These are phyloP conservation scores for Coenonympha glycerion DNA, from an alignment of 2,888 invertebrate genomes.

Conservation along the genomic window DNA sequence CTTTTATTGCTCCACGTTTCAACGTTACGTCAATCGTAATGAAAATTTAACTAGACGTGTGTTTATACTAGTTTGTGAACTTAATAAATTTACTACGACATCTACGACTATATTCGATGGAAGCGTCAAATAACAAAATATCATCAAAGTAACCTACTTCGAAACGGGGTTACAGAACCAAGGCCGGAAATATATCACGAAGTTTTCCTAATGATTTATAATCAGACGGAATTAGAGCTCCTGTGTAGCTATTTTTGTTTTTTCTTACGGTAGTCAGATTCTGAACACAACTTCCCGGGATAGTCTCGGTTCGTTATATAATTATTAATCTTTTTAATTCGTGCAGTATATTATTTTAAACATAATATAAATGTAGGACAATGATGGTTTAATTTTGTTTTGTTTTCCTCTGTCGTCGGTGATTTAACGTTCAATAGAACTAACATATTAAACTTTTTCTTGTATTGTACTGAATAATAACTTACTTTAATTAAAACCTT, in stretches of 20 bases:
- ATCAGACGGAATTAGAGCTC: conserved; percentile 1
- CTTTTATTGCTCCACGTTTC: conserved; percentile 30
- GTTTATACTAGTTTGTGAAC: conserved; percentile 37
- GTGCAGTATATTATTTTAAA: too few species aligned
- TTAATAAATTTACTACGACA: conserved; percentile 49
- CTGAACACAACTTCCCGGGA: not conserved
- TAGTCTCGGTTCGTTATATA: not conserved
- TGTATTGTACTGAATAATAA: too few species aligned
- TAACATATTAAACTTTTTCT: too few species aligned
- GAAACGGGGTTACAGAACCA: conserved; percentile 47
- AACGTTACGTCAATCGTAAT: conserved; percentile 33
- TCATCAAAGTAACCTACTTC: conserved; percentile 59
- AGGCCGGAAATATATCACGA: conserved; percentile 31
- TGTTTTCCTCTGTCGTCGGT: too few species aligned
- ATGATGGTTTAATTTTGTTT: too few species aligned
- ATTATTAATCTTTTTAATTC: not conserved
- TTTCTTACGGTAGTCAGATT: not conserved
- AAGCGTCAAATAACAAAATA: conserved; percentile 42
- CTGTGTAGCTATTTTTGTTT: conserved; percentile 7
- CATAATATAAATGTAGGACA: too few species aligned
- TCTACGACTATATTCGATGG: conserved; percentile 33
- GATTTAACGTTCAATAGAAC: too few species aligned
- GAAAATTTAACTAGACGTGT: conserved; percentile 41
- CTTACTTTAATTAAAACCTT: too few species aligned
- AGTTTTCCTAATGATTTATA: conserved; percentile 3